Conservation (phyloP, 1,140 invertebrate species). For the Asobara japonica region DNA sequence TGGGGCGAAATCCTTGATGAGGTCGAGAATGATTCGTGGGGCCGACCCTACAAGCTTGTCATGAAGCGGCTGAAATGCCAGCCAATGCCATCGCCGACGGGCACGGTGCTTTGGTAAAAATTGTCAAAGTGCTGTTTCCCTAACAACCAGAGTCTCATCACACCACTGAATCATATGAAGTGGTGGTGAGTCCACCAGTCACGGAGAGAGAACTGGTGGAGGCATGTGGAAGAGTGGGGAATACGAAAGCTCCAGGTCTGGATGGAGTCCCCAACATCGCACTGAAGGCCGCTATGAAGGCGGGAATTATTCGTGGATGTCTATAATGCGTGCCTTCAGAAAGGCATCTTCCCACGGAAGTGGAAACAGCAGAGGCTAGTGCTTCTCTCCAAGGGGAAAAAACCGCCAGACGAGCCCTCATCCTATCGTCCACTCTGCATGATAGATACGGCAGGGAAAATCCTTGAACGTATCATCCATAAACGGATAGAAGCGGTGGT, state of each 20-base stretch:
- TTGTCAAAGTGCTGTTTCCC: constrained; percentile 42
- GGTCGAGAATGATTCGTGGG: constrained; percentile 49
- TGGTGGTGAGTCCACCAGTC: constrained; percentile 26
- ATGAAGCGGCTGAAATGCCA: constrained; percentile 3
- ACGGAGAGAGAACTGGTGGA: constrained; percentile 29
- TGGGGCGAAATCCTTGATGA: constrained; percentile 36
- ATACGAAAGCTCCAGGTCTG: constrained; percentile 47
- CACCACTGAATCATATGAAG: neutral
- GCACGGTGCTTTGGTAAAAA: constrained; percentile 17
- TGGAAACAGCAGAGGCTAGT: neutral
- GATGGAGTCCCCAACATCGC: constrained; percentile 43
- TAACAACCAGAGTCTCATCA: neutral
- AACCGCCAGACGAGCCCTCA: neutral
- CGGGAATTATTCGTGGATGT: too few species aligned
- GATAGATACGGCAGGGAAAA: too few species aligned
- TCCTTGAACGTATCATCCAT: neutral
- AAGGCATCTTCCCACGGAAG: neutral
- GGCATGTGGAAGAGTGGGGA: constrained; percentile 37
- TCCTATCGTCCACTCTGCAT: neutral
- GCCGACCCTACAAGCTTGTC: constrained; percentile 42
- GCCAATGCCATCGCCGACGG: constrained; percentile 34
- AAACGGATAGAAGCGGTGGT: neutral
- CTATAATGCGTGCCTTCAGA: too few species aligned
- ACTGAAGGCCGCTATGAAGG: constrained; percentile 25
- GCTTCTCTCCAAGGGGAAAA: neutral